A percentile compares a stretch with the other conserved stretches of the same genome.
Conservation (phyloP, 2,113 vertebrate species). For the Pristiophorus japonicus region DNA sequence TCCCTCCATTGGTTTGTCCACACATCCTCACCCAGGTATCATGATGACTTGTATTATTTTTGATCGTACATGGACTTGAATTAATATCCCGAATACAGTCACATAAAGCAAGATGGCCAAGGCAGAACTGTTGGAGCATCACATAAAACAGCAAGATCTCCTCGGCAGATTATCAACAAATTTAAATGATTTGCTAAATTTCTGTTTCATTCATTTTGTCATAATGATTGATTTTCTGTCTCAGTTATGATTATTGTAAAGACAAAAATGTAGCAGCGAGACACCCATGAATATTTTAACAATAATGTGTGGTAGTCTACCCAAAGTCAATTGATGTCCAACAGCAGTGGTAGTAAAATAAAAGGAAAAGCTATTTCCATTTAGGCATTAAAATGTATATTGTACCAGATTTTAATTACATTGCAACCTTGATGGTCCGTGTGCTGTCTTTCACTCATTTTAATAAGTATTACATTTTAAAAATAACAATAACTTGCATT, state of each 20-base stretch:
- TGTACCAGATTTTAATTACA: constrained; percentile 3
- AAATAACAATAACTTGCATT: not conserved
- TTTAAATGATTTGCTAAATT: not conserved
- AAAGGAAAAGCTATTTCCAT: not conserved
- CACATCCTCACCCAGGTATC: not conserved
- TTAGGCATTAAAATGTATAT: not conserved
- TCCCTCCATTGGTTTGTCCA: not conserved
- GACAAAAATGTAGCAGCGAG: not conserved
- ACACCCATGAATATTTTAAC: not conserved
- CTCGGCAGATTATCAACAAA: not conserved
- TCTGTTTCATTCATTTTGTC: not conserved
- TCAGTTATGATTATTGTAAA: not conserved
- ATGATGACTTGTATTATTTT: not conserved
- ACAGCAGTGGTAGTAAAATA: not conserved
- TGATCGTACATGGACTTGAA: too few species aligned
- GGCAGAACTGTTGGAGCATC: not conserved
- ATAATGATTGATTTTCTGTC: not conserved
- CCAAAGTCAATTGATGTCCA: not conserved
- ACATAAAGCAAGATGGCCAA: not conserved
- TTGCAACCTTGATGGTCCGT: not conserved
- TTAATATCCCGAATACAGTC: too few species aligned
- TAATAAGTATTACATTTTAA: not conserved
- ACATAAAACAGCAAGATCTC: not conserved
- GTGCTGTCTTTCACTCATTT: not conserved
- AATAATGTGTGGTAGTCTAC: not conserved